Base-by-base conservation (phyloP, 2,888 invertebrate genomes). In the Sceliomorpha sp. region DNA sequence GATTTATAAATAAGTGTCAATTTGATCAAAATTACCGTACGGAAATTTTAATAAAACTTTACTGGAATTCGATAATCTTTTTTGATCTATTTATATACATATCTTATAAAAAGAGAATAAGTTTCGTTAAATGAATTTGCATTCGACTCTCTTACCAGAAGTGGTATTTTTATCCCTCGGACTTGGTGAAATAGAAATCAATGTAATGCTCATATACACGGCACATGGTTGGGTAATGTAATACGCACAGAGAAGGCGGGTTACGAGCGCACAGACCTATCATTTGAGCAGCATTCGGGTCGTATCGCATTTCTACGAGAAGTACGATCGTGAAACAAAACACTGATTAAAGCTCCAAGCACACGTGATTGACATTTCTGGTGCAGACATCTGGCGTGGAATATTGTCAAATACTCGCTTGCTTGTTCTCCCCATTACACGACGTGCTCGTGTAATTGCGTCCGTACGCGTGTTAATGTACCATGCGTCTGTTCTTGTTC, bases 341-440 rank as follows among this genome's bases (percentile, higher is more conserved):
- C 72, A 60, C 63, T 74, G 72, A 72, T 72, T 67, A 72, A 72
- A 58, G 50, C 58, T 58, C 40, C 60, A 44, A 64, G 37, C 63
- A 40, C 27, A 26, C 51, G 48, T 67, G 63, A 72, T 74, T 70
- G 73, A 70, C 71, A 56, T 63, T 67, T 63, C 62, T 60, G 67
- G 51, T 47, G 39, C 58, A 64, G 37, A 51, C 68, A 56, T 60
- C 56, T 67, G 70, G 55, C 55, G 34, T 27, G 8, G 53, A 50
- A 45, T 44, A 50, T 56, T 42, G 55, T 53, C 34, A 34, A 34
- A 34, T 34, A 34, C 14, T 10, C 34, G 34, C 37, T 9, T 15
- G 9, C 37, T 13, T n/a, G 17, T 37, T 37, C 37, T 10, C 15
- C 37, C 37, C 15, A n/a, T 37, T 37, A 37, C 37, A 37, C 13